These are phyloP conservation scores for Polypedilum pembai DNA, from an alignment of 1,140 invertebrate genomes.

Conservation along the genomic window DNA sequence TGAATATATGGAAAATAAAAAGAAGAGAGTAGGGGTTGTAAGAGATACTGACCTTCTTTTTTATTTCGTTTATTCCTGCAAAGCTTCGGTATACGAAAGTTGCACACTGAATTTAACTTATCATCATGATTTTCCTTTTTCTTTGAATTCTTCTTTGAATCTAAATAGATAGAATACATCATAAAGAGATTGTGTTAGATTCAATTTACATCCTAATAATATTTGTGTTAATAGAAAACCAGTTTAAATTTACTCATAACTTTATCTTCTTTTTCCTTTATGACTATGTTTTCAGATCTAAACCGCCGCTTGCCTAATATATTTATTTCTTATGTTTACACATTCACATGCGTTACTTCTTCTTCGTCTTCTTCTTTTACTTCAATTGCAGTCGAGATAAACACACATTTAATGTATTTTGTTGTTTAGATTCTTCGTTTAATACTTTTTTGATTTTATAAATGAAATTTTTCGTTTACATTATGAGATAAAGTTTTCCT, in stretches of 20 bases:
- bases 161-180: background rate
- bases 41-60: background rate
- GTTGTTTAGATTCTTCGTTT: no score
- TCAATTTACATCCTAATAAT: background rate
- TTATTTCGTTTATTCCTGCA: constrained; percentile 8
- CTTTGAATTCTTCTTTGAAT: background rate
- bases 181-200: no score
- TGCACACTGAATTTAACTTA: background rate
- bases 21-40: background rate
- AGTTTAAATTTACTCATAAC: background rate
- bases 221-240: background rate
- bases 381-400: no score
- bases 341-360: no score
- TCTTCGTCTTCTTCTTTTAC: no score
- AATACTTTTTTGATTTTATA: no score
- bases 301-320: background rate
- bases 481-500: no score
- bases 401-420: no score
- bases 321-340: background rate
- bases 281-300: background rate
- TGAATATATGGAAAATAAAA: background rate
- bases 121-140: background rate
- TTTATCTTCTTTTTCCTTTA: background rate
- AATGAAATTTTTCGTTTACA: no score
- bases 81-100: background rate